Conservation (phyloP, 1,140 invertebrate species). For the Aphelenchoides avenae region DNA sequence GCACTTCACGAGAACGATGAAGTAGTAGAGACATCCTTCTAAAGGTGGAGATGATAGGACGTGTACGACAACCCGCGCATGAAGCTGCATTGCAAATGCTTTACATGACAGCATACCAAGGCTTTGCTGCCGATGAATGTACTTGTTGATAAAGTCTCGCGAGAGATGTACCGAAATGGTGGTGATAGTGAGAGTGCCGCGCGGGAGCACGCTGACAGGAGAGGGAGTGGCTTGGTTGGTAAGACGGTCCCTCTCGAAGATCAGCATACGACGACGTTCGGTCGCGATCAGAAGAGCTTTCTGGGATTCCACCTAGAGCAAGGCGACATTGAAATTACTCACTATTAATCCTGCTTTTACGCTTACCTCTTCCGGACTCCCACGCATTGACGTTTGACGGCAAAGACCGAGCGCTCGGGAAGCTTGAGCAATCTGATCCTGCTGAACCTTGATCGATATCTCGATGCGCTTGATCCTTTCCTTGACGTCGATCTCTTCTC, state of each 20-base stretch:
- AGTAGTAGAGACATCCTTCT: constrained; percentile 28
- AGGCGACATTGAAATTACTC: background rate
- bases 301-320: constrained; percentile 30
- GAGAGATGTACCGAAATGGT: constrained; percentile 23
- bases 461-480: constrained; percentile 21
- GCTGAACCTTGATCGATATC: constrained; percentile 26
- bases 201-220: too few species aligned
- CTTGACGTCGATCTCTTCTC: constrained; percentile 1
- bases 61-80: too few species aligned
- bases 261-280: constrained; percentile 22
- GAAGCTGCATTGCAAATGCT: too few species aligned
- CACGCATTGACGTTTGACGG: constrained; percentile 27
- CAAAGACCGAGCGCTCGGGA: constrained; percentile 36
- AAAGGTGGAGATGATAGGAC: too few species aligned
- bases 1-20: constrained; percentile 31
- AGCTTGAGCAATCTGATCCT: constrained; percentile 34
- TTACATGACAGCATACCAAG: too few species aligned
- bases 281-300: constrained; percentile 32
- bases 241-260: constrained; percentile 22
- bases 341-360: background rate
- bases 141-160: constrained; percentile 25
- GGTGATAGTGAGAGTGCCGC: constrained; percentile 28
- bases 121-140: constrained; percentile 6
- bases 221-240: too few species aligned
- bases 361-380: constrained; percentile 26